phyloP scores from a whole-genome alignment of 2,888 invertebrate genomes.

The Caradrina clavipalpis region DNA sequence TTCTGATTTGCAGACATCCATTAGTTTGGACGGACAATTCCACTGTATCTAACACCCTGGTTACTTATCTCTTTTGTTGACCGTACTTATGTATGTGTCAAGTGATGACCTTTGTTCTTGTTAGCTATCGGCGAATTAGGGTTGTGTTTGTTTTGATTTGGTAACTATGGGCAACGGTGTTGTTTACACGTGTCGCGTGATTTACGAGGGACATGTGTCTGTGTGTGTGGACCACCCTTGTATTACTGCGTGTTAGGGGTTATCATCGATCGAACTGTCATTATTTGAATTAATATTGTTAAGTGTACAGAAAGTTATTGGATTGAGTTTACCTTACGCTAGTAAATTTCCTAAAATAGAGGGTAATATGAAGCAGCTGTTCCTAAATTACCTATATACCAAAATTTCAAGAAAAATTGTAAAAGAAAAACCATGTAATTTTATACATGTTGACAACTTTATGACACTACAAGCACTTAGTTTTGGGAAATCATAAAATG shows the following conservation, averaged over 20 bases:
- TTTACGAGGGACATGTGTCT: not conserved
- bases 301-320: not conserved
- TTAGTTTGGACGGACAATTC: too few species aligned
- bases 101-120: constrained; percentile 48
- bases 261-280: not conserved
- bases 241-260: not conserved
- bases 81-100: constrained; percentile 13
- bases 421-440: too few species aligned
- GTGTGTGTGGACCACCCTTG: not conserved
- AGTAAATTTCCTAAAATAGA: not conserved
- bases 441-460: too few species aligned
- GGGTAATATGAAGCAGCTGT: not conserved
- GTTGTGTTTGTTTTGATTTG: constrained; percentile 30
- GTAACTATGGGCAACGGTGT: constrained; percentile 13
- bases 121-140: constrained; percentile 35
- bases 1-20: too few species aligned
- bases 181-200: constrained; percentile 17
- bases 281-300: not conserved
- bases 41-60: too few species aligned
- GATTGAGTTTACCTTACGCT: not conserved
- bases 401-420: too few species aligned
- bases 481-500: too few species aligned
- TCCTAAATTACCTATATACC: too few species aligned
- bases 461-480: too few species aligned
- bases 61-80: too few species aligned